Base-by-base conservation (phyloP, 2,888 invertebrate genomes). In the Euplagia quadripunctaria region DNA sequence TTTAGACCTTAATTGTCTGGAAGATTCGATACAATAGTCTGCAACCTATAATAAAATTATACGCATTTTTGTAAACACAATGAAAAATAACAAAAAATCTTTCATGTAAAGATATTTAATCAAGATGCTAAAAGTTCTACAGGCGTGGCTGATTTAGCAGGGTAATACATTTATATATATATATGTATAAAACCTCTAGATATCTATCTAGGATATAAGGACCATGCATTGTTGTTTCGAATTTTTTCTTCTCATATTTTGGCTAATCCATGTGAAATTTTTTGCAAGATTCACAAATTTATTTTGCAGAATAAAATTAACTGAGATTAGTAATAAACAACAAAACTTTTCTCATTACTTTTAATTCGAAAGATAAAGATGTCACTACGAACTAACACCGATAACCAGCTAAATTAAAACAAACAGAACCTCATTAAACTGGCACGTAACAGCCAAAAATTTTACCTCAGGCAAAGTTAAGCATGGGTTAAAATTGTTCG, bases 401-500 rank as follows among this genome's bases (percentile, higher is more conserved):
- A 80, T 78, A 84, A 80, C 79, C 78, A 85, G 80, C 78, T 74
- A 83, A 89, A 88, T 88, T 87, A 84, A 87, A 86, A 87, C 87
- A 89, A 90, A 90, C 89, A 87, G 89, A 89, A 86, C 85, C 89
- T 88, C 88, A 91, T 91, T 91, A 89, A 87, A 85, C 82, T 78
- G 77, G 83, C 81, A 77, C 81, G 79, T 86, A 86, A 85, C 87
- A 83, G 70, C 85, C 87, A 87, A 87, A 91, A 91, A 89, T 88
- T 88, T 85, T 83, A 86, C 89, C 88, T 88, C 79, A 85, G 86
- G 81, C 88, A 87, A 92, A 92, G 92, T 93, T 92, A 91, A 91
- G 87, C 88, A 88, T 85, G 91, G 92, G 93, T 93, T 94, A 90
- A 94, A 94, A 94, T 93, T 94, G 93, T 92, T 91, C 89, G 89